Conservation (phyloP, 2,797 vertebrate genomes). For the Acanthurus tractus region DNA sequence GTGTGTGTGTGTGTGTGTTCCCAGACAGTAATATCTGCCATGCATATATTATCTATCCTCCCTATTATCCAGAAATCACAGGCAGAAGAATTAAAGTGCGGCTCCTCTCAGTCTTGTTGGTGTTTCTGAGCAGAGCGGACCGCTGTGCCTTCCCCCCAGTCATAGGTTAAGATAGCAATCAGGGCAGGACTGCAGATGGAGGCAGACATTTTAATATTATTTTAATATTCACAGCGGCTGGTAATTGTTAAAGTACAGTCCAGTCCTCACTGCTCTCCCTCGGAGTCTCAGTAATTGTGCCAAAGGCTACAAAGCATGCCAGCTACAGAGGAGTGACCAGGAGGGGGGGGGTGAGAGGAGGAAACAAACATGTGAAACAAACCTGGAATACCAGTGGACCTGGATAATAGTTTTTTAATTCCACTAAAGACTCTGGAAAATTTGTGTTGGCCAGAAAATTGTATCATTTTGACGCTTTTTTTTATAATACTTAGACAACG, state of each 20-base stretch:
- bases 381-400: neutral
- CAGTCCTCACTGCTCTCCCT: constrained; percentile 65
- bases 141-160: constrained; percentile 91
- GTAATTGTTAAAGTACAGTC: constrained; percentile 98
- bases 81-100: constrained; percentile 95
- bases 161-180: constrained; percentile 99
- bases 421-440: neutral
- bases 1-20: constrained; percentile 38
- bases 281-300: constrained; percentile 89
- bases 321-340: constrained; percentile 69
- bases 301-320: constrained; percentile 87
- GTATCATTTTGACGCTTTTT: neutral
- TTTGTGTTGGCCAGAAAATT: neutral
- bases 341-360: neutral
- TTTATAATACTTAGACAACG: neutral
- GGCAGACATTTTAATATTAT: constrained; percentile 99
- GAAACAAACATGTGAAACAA: constrained; percentile 13
- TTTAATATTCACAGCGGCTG: constrained; percentile 97
- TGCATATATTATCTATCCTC: constrained; percentile 99
- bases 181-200: constrained; percentile 94
- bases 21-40: constrained; percentile 94
- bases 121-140: constrained; percentile 87
- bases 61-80: constrained; percentile 98
- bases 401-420: too few species aligned
- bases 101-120: constrained; percentile 91